These are phyloP conservation scores for Lophius americanus DNA, from an alignment of 2,797 vertebrate genomes.

Conservation along the genomic window DNA sequence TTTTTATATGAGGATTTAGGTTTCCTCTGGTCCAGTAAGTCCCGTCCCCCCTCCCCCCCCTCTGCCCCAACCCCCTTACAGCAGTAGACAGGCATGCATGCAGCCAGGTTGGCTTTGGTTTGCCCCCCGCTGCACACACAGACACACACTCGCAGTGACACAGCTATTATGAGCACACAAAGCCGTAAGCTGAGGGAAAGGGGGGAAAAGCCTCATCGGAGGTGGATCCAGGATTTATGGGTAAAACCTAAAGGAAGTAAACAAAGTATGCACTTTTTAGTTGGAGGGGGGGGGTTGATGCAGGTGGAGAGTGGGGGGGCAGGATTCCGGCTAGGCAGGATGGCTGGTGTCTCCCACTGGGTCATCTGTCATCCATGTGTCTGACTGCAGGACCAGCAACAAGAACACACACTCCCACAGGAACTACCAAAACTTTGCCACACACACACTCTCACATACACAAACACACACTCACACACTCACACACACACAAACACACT, in stretches of 20 bases:
- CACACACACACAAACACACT: constrained; percentile 52
- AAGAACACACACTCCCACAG: constrained; percentile 59
- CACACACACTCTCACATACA: constrained; percentile 43
- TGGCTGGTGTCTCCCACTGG: constrained; percentile 78
- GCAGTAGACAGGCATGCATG: constrained; percentile 46
- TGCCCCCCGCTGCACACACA: constrained; percentile 44
- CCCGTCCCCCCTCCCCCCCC: constrained; percentile 3
- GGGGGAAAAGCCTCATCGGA: constrained; percentile 63
- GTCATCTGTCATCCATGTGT: constrained; percentile 82
- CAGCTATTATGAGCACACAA: constrained; percentile 65
- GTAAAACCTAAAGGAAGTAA: constrained; percentile 71
- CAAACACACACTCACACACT: constrained; percentile 62
- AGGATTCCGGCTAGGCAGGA: constrained; percentile 75
- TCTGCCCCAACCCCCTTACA: constrained; percentile 6
- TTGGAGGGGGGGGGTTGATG: constrained; percentile 35
- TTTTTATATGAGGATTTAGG: constrained; percentile 96
- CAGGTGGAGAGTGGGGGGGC: constrained; percentile 21
- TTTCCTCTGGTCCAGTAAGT: constrained; percentile 84
- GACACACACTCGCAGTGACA: constrained; percentile 46
- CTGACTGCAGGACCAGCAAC: constrained; percentile 62
- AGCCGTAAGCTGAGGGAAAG: constrained; percentile 71
- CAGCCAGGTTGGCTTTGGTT: constrained; percentile 64
- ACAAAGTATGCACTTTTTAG: constrained; percentile 74
- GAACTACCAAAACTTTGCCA: constrained; percentile 35
- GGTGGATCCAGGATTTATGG: constrained; percentile 72